Evolutionary conservation across 2,888 invertebrate species (phyloP), one percentile per base, ranked within the genome.

Genomic region (Chrysolina oricalcia): DNA sequence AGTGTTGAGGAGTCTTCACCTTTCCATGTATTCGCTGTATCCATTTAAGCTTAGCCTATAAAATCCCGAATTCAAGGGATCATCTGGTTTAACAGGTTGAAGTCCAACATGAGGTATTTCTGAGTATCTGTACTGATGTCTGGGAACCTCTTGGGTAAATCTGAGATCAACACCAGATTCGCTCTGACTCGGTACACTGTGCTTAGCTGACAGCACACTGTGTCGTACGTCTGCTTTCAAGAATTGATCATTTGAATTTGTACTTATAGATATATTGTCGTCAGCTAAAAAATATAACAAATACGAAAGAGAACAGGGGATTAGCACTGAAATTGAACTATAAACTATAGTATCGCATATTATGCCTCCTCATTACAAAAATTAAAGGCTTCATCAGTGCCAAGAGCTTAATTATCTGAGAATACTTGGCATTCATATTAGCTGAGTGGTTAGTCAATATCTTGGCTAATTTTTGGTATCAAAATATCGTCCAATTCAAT

Each of bases 21-120:
- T 85, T 77, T 88, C 87, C 81, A 87, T 85, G 75, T 88, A 88
- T 67, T 84, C 84, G 73, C 83, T 86, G 75, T 87, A 88, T 11
- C 87, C 88, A 80, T 86, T 87, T 65, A 88, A 74, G 74, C 87
- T 87, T 17, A 89, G 80, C 71, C 86, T 82, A 76, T 87, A 88
- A 74, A 87, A 82, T 27, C 85, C 85, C 4, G 86, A 81, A 41
- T 85, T 81, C 76, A 87, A 76, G 70, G 79, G 66, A 69, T 88
- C 88, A 75, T 89, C 89, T 40, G 84, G 81, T 73, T 83, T 81
- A 19, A 80, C 68, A 71, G 81, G 81, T 43, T 78, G 76, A 70
- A 83, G 81, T 11, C 83, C 83, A 40, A 80, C 76, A 70, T 84
- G 84, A 10, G 80, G 48, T 35, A 80, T 84, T 69, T 86, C 87